Evolutionary conservation across 2,797 vertebrate species (phyloP).

Genomic region (Liasis olivaceus): DNA sequence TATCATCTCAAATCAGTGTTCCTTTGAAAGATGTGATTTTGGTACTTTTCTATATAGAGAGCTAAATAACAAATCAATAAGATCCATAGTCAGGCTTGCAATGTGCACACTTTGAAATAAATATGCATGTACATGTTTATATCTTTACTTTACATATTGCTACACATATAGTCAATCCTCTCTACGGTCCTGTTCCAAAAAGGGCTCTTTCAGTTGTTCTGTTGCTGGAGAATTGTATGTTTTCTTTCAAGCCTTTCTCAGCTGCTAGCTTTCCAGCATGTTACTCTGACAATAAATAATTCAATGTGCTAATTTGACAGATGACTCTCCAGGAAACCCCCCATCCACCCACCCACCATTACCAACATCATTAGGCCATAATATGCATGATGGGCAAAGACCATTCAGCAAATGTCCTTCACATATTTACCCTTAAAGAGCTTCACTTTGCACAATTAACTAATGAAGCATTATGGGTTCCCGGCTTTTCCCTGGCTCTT

Average conservation of each 20-base stretch:
- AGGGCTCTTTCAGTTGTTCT: slow-evolving; percentile 48
- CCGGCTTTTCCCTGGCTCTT: slow-evolving; percentile 67
- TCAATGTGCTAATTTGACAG: slow-evolving; percentile 86
- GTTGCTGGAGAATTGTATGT: slow-evolving; percentile 59
- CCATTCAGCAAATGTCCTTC: slow-evolving; percentile 84
- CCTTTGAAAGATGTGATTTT: neutral
- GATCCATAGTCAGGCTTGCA: neutral
- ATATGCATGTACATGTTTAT: neutral
- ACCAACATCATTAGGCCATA: slow-evolving; percentile 82
- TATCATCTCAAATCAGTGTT: neutral
- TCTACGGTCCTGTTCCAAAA: slow-evolving; percentile 19
- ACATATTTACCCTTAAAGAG: slow-evolving; percentile 83
- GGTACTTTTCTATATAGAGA: neutral
- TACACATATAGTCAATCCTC: neutral
- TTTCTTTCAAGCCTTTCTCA: slow-evolving; percentile 76
- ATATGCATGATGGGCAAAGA: slow-evolving; percentile 76
- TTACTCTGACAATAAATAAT: slow-evolving; percentile 84
- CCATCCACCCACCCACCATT: slow-evolving; percentile 67
- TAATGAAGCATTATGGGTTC: slow-evolving; percentile 80
- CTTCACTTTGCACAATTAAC: slow-evolving; percentile 80
- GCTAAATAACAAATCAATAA: neutral
- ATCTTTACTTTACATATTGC: neutral
- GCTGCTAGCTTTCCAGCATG: slow-evolving; percentile 78
- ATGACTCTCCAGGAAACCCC: slow-evolving; percentile 81
- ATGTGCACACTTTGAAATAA: neutral